Evolutionary conservation across 2,797 vertebrate genomes (phyloP), one percentile per base, ranked within the genome.

Genomic region (Oryzias sinensis): DNA sequence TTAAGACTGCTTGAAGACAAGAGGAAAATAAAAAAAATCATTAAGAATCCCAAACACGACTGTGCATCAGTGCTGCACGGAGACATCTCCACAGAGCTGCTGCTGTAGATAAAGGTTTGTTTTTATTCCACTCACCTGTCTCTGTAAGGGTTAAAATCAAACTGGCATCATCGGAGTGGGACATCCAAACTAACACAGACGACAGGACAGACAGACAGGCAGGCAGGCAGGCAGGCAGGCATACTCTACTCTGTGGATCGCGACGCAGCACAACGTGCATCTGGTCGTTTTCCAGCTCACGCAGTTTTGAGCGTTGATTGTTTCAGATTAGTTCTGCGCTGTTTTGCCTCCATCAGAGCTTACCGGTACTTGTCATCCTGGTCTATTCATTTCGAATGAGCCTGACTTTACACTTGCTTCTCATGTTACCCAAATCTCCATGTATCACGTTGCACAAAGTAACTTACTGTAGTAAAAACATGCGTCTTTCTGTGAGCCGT

Each of bases 11-110:
- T 78, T 74, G 50, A 41, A 53, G 59, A 56, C 59, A 54, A 45
- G 48, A 33, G 46, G 51, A 55, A 42, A 41, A 20, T 1, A 17
- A 42, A 45, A 18, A 17, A 45, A 25, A 22, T 22, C 20, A 22
- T 25, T 33, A 52, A 55, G 56, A 60, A 62, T 52, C 43, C 53
- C 68, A 44, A 56, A 37, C 56, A 47, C 66, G 56, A 71, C 33
- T 82, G 64, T 72, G 76, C 66, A 80, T 73, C 76, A 62, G 59
- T 29, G 53, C 74, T 79, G 88, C 85, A 87, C 84, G 81, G 74
- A 81, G 71, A 71, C 14, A 14, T 76, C 50, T 75, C 78, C n/a
- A 20, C 63, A 68, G 77, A 68, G 68, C 70, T 17, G 43, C 69
- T 62, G 77, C 75, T 80, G 72, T 85, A 80, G 80, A 83, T 84